Evolutionary conservation across 2,113 vertebrate species (phyloP).

Genomic region (Phalacrocorax carbo): DNA sequence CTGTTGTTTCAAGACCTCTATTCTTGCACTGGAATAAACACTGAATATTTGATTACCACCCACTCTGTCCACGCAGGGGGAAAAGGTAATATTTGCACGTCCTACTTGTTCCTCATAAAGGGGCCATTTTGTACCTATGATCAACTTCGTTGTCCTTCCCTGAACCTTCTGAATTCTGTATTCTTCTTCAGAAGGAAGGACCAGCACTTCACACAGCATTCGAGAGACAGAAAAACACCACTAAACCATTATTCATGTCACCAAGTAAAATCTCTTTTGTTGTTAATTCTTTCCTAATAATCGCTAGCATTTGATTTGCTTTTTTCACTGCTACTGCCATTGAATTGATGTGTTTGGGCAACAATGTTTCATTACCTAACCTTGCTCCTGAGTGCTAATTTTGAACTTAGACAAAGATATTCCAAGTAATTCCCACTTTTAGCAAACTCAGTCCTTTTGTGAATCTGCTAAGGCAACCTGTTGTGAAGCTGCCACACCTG

Average conservation of each 20-base stretch:
- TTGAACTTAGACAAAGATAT: not conserved
- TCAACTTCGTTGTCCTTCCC: not conserved
- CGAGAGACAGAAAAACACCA: not conserved
- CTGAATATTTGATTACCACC: not conserved
- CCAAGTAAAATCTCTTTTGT: not conserved
- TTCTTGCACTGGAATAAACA: not conserved
- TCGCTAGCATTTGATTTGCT: not conserved
- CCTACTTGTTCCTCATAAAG: not conserved
- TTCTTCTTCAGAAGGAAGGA: not conserved
- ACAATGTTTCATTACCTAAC: not conserved
- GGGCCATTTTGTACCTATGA: not conserved
- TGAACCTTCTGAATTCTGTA: not conserved
- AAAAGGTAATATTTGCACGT: not conserved
- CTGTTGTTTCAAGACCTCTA: not conserved
- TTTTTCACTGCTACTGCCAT: not conserved
- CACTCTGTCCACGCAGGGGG: too few species aligned
- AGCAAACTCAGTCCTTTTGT: not conserved
- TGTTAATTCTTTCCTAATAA: not conserved
- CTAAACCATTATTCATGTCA: not conserved
- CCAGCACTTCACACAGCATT: not conserved
- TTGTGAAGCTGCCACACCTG: not conserved
- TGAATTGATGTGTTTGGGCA: not conserved
- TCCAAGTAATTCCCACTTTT: not conserved
- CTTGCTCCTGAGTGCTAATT: not conserved
- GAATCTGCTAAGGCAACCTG: not conserved